Percentiles rank a stretch among this genome's conserved stretches.
phyloP scores from a whole-genome alignment of 2,888 invertebrate genomes.

The Ptychoptera albimana region DNA sequence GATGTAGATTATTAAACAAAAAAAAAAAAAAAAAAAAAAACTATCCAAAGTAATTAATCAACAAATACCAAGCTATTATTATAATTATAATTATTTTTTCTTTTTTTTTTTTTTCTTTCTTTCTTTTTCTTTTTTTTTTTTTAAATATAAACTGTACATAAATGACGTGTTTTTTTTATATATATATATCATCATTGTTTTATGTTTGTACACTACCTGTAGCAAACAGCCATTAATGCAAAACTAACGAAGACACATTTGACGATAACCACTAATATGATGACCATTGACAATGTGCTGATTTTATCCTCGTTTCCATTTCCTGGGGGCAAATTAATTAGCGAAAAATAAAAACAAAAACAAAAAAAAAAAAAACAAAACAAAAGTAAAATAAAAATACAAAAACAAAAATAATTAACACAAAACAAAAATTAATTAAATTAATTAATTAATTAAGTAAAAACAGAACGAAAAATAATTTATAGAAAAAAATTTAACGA shows the following conservation, averaged over 20 bases:
- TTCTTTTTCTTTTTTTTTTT: slow-evolving; percentile 2
- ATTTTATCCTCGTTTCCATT: slow-evolving; percentile 63
- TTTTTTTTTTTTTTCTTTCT: background rate
- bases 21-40: too few species aligned
- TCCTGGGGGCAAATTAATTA: slow-evolving; percentile 34
- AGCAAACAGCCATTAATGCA: slow-evolving; percentile 88
- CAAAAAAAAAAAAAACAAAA: background rate
- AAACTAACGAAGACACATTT: slow-evolving; percentile 91
- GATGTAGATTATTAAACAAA: too few species aligned
- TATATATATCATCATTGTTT: too few species aligned
- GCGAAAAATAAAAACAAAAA: slow-evolving; percentile 1
- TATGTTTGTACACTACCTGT: slow-evolving; percentile 52
- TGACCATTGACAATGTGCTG: slow-evolving; percentile 80
- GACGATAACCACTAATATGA: slow-evolving; percentile 84
- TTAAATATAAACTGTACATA: too few species aligned
- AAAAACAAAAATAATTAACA: background rate
- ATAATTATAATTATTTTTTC: too few species aligned
- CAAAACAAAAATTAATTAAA: background rate
- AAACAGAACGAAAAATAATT: background rate
- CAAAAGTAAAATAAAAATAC: background rate
- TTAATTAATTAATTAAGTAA: background rate
- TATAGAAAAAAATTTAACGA: background rate
- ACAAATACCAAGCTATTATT: too few species aligned
- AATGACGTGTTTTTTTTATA: too few species aligned
- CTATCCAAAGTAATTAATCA: too few species aligned